These are phyloP conservation scores for Phoebastria nigripes DNA, from an alignment of 2,797 vertebrate species.

Conservation along the genomic window DNA sequence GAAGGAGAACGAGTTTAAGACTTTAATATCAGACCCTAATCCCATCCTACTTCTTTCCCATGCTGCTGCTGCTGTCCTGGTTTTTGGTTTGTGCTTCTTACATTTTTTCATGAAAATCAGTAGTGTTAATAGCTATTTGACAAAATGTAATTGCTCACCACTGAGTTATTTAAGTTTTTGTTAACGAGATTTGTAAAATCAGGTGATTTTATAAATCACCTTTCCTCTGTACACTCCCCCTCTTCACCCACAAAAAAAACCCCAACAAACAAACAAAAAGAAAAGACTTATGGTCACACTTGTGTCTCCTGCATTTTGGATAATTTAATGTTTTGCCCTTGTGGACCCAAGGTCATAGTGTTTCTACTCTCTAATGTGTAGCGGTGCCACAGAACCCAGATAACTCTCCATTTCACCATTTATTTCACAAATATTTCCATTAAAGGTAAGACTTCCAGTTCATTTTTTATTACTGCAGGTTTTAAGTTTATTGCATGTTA, in stretches of 20 bases:
- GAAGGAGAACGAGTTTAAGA: neutral
- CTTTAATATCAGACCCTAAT: neutral
- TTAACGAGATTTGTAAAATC: neutral
- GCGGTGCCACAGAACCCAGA: neutral
- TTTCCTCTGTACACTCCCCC: neutral
- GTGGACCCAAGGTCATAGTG: too few relatives aligned
- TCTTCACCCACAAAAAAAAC: fast-evolving
- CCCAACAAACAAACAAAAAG: neutral
- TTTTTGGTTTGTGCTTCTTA: neutral
- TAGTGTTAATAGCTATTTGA: neutral
- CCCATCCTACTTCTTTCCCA: neutral
- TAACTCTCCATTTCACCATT: neutral
- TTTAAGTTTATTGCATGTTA: neutral
- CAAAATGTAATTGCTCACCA: neutral
- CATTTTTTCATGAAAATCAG: neutral
- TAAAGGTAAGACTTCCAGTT: neutral
- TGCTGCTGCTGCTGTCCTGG: neutral
- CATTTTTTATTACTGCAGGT: neutral
- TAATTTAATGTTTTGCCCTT: neutral
- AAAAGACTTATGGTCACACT: neutral
- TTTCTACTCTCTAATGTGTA: neutral
- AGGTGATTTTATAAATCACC: neutral
- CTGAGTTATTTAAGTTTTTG: neutral
- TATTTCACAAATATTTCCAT: neutral
- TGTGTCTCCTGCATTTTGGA: neutral